Conservation (phyloP, 2,888 invertebrate species). For the Lucinisca nassula region DNA sequence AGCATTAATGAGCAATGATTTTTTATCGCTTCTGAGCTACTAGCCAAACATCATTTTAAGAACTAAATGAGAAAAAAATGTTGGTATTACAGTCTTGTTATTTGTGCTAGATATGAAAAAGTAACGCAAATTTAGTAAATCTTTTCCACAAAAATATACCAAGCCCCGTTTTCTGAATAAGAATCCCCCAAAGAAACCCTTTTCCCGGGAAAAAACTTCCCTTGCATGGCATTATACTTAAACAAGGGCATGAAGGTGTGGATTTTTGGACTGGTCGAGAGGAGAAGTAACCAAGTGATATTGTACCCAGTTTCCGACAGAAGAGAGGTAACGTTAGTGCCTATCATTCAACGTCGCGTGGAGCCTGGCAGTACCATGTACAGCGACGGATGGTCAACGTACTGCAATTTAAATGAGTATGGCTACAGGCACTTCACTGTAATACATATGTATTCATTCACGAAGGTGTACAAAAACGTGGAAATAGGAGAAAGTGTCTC, state of each 20-base stretch:
- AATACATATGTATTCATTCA: slow-evolving; percentile 24
- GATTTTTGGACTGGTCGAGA: slow-evolving; percentile 55
- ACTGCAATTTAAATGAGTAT: slow-evolving; percentile 16
- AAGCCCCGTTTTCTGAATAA: no score
- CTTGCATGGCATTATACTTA: no score
- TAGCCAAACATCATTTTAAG: no score
- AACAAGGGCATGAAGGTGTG: slow-evolving; percentile 44
- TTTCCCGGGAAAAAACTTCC: no score
- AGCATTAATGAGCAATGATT: no score
- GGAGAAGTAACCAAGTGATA: slow-evolving; percentile 29
- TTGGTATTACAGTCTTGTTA: no score
- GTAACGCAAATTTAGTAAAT: no score
- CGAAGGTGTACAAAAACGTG: slow-evolving; percentile 22
- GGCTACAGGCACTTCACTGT: slow-evolving; percentile 43
- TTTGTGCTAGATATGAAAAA: no score
- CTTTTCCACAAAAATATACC: no score
- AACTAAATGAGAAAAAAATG: no score
- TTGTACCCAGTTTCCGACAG: slow-evolving; percentile 28
- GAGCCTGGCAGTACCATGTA: slow-evolving; percentile 29
- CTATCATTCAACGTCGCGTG: slow-evolving; percentile 32
- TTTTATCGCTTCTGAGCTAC: no score
- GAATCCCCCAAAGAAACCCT: no score
- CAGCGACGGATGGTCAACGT: slow-evolving; percentile 38
- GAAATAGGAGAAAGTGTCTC: slow-evolving; percentile 18
- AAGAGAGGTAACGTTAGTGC: slow-evolving; percentile 1